phyloP scores from a whole-genome alignment of 2,797 vertebrate genomes.

The Characodon lateralis region DNA sequence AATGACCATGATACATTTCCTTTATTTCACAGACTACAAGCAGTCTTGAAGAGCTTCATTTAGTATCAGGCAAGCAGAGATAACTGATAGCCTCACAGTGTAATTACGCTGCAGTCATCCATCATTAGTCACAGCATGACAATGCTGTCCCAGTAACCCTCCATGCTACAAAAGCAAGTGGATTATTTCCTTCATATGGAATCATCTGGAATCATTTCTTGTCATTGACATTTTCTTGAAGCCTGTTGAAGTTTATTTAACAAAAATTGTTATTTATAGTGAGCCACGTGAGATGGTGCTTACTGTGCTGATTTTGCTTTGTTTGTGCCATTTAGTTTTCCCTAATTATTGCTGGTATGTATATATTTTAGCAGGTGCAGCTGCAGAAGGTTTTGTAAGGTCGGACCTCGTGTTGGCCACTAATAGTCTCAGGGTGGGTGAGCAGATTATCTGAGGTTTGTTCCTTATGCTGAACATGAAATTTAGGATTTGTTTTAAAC shows the following conservation, averaged over 20 bases:
- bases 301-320: neutral
- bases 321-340: neutral
- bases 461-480: too few species aligned
- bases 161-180: constrained; percentile 19
- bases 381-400: neutral
- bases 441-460: neutral
- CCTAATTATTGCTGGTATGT: neutral
- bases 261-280: neutral
- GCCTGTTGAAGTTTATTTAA: neutral
- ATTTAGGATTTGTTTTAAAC: neutral
- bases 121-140: constrained; percentile 70
- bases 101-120: constrained; percentile 76
- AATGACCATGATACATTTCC: constrained; percentile 48
- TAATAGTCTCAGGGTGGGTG: neutral
- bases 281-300: neutral
- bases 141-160: constrained; percentile 50
- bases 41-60: constrained; percentile 46
- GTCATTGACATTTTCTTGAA: neutral
- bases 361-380: neutral
- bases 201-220: neutral
- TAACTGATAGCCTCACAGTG: constrained; percentile 56
- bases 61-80: constrained; percentile 43
- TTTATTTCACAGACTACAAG: constrained; percentile 38
- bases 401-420: neutral
- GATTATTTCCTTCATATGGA: neutral